Base-by-base conservation (phyloP, 2,797 vertebrate species). In the Distichodus sexfasciatus region DNA sequence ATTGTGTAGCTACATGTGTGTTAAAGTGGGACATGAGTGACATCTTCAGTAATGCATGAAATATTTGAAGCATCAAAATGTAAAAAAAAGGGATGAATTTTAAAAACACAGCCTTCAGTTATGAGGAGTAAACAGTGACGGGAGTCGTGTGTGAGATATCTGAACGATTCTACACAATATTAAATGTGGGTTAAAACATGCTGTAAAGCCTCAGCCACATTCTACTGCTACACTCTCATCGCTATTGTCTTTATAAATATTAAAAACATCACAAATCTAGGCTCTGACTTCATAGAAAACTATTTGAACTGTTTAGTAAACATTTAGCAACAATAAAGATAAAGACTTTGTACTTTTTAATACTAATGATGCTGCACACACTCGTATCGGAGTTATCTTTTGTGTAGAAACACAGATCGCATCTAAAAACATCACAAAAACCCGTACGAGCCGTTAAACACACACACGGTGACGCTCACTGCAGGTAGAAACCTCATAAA, bases 271-370 rank as follows among this genome's bases (percentile, higher is more conserved):
- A 90, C 84, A 87, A 86, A 88, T 85, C 83, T 86, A 87, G 66
- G 77, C 72, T 84, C 77, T 67, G 71, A 87, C 79, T 84, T 83
- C 77, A 83, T 90, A 87, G 86, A 90, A 91, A 91, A 88, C 88
- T 87, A 87, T 79, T 78, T 75, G 71, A 86, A 84, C 83, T 78
- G 78, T 85, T 85, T 75, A 81, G 78, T 82, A 82, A 88, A 90
- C 87, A 86, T 88, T 88, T 88, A 88, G 74, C 87, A 86, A 90
- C 84, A 78, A 82, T 89, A 86, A 79, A 91, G 83, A 76, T 83
- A n/a, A n/a, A n/a, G 72, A 83, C 58, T 50, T 85, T 80, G 23
- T 73, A 51, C 21, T 70, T 46, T n/a, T 62, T 57, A 59, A 36
- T 50, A 77, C 77, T 77, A 80, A 82, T 87, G 86, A 77, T 85